Evolutionary conservation across 2,888 invertebrate species (phyloP).

Genomic region (Eristalis tenax): DNA sequence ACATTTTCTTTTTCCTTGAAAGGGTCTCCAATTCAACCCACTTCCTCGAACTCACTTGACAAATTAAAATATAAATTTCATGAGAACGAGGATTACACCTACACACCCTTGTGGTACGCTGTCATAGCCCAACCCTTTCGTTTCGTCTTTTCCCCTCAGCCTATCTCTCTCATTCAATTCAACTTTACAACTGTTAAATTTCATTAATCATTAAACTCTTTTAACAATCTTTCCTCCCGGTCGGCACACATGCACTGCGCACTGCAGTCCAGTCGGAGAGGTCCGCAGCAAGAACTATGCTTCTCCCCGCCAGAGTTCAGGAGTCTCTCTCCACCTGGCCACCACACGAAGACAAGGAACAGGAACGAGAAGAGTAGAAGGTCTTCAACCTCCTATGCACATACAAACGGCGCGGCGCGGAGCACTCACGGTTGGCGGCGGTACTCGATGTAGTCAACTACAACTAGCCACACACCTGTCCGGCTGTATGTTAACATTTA

Average conservation of each 20-base stretch:
- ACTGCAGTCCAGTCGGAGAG: background rate
- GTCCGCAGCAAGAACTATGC: background rate
- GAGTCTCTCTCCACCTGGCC: background rate
- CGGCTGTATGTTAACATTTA: slow-evolving; percentile 68
- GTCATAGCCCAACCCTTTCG: background rate
- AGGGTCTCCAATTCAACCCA: no score
- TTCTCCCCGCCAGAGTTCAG: background rate
- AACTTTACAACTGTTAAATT: slow-evolving; percentile 12
- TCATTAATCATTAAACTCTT: slow-evolving; percentile 38
- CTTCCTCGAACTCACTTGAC: no score
- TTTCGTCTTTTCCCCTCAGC: background rate
- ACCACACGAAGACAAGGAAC: background rate
- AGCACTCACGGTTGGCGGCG: background rate
- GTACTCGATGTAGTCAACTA: slow-evolving; percentile 31
- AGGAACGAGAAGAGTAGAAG: slow-evolving; percentile 20
- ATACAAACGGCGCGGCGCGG: background rate
- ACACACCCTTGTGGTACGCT: slow-evolving; percentile 2
- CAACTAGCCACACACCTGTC: slow-evolving; percentile 69
- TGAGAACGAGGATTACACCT: background rate
- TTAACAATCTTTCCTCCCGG: background rate
- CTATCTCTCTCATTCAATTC: background rate
- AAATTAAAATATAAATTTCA: background rate
- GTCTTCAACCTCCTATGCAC: slow-evolving; percentile 62
- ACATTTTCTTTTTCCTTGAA: no score
- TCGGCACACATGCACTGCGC: background rate